Evolutionary conservation across 2,888 invertebrate genomes (phyloP), one percentile per base, ranked within the genome.

Genomic region (Drosophila kanekoi): DNA sequence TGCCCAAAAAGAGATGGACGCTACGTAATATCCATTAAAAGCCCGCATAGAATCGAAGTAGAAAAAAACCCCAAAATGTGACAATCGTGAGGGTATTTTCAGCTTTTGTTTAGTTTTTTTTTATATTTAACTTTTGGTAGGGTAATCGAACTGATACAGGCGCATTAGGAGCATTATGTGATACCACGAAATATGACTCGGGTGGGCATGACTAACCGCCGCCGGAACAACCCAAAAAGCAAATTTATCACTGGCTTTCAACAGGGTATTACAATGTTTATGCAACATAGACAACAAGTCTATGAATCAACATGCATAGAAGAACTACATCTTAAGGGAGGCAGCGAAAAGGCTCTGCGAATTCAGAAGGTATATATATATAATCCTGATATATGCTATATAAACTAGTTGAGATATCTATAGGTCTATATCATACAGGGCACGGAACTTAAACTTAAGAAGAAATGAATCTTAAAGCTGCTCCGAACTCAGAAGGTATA

Each of bases 161-260:
- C 32, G 41, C 38, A 49, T 56, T 52, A 38, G 4, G 23, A n/a
- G 47, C 11, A 72, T 47, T 61, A 51, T 33, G 16, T 35, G 61
- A 70, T 61, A 61, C n/a, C 20, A 9, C 3, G 4, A 52, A 51
- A 43, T 33, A n/a, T 52, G 52, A 52, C 28, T 40, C 52, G 40
- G 40, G 38, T 0, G 3, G 11, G 4, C 11, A 35, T 35, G 35
- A 35, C 35, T 35, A 38, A 8, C 8, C 0, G 23, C 2, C 23
- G 23, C 18, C 18, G 18, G 18, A 18, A 18, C 18, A 18, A 51
- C 35, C n/a, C 11, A 5, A 23, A 14, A 8, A 13, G 9, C 9
- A 23, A 37, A 49, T 49, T 37, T 49, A 37, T 49, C 49, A 23
- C 10, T 23, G 14, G 20, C 37, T 49, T 37, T 49, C 49, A 49